Base-by-base conservation (phyloP, 2,888 invertebrate species). In the Spodoptera littoralis region DNA sequence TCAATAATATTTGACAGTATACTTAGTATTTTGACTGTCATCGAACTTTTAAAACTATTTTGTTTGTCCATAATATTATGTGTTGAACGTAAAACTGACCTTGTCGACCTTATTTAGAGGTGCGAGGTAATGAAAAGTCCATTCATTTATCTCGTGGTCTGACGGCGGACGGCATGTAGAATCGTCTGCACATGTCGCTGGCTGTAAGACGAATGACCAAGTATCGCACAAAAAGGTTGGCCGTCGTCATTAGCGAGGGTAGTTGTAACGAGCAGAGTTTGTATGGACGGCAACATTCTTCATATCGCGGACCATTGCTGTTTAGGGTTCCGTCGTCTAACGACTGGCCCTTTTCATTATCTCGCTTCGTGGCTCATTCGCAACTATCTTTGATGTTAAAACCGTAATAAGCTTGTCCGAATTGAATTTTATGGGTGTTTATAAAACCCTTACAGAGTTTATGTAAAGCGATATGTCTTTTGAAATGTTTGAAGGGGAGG, bases 181-280 rank as follows among this genome's bases (percentile, higher is more conserved):
- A 84, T 82, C 86, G 87, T 88, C 85, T 86, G 86, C 87, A 85
- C 88, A 89, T 87, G 90, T 90, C 90, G 84, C 76, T 82, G 77
- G 84, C 79, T 77, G 77, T 83, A 92, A 93, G 94, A 94, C 91
- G 94, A 93, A 94, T 92, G 92, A 84, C 84, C 86, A 79, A 82
- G 83, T 83, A 84, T 84, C 80, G 86, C 85, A 83, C 92, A 93
- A 93, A 94, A 94, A 94, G 90, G 90, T 90, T 80, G 80, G 68
- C 85, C 73, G 81, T 84, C 84, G 89, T 93, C 93, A 93, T 93
- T 94, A 94, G 92, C 83, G 85, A 72, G 85, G 87, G 86, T 86
- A 87, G 82, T 84, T 85, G 84, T 90, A 88, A 88, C 86, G 86
- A 89, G 89, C 85, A 85, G 88, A 87, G 84, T 90, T 89, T 87